Conservation (phyloP, 2,888 invertebrate genomes). For the Adela reaumurella region DNA sequence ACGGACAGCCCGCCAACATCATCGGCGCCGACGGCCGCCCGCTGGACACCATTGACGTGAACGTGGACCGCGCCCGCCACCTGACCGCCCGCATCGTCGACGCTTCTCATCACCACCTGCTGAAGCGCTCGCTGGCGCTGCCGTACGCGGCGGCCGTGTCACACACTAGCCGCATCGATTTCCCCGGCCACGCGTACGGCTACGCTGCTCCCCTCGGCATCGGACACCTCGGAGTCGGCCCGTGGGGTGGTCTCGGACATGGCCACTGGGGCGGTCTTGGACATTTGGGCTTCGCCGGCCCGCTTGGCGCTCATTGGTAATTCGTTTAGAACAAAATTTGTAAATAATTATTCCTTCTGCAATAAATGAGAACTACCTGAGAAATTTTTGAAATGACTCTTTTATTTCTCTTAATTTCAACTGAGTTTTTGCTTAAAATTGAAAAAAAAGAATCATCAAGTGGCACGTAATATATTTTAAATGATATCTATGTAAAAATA, state of each 20-base stretch:
- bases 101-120: constrained; percentile 22
- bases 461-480: no score
- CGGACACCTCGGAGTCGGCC: constrained; percentile 3
- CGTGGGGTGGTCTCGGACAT: background rate
- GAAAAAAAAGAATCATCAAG: no score
- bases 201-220: constrained; percentile 17
- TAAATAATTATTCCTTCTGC: background rate
- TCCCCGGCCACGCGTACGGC: constrained; percentile 20
- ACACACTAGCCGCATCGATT: constrained; percentile 22
- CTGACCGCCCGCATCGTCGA: constrained; percentile 35
- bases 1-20: constrained; percentile 43
- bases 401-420: no score
- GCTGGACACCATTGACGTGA: constrained; percentile 44
- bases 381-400: no score
- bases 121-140: constrained; percentile 35
- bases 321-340: background rate
- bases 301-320: constrained; percentile 15
- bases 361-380: background rate
- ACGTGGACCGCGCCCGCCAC: constrained; percentile 42
- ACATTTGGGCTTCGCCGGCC: constrained; percentile 13
- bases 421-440: no score
- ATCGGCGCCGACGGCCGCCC: constrained; percentile 44
- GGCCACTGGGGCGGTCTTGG: constrained; percentile 1
- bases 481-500: no score
- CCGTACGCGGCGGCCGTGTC: constrained; percentile 25